A percentile compares a stretch with the other conserved stretches of the same genome.
Evolutionary conservation across 2,113 vertebrate genomes (phyloP).

Genomic region (Cyanocitta stelleri): DNA sequence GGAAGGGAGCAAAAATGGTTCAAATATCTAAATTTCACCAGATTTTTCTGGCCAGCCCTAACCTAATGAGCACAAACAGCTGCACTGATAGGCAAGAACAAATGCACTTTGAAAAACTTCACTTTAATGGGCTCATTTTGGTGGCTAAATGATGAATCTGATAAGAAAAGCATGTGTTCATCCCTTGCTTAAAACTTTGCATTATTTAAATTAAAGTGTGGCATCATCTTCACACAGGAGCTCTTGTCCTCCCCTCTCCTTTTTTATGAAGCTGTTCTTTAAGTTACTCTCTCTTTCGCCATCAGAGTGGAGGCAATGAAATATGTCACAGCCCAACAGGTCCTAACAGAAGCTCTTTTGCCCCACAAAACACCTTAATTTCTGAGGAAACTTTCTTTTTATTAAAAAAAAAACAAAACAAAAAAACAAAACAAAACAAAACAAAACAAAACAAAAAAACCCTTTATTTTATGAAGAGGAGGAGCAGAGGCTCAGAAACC

Average conservation of each 20-base stretch:
- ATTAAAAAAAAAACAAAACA: not conserved
- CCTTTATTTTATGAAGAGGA: not conserved
- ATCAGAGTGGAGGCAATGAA: not conserved
- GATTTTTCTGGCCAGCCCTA: not conserved
- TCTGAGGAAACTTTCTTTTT: not conserved
- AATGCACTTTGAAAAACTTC: not conserved
- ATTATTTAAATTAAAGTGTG: not conserved
- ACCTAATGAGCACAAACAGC: not conserved
- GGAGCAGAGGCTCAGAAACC: not conserved
- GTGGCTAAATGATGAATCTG: not conserved
- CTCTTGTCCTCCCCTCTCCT: not conserved
- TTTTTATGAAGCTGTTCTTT: not conserved
- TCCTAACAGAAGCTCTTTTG: not conserved
- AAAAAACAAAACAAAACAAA: not conserved
- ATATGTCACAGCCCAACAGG: not conserved
- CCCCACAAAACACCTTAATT: not conserved
- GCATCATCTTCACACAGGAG: not conserved
- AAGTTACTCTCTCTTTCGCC: not conserved
- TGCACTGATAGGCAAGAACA: not conserved
- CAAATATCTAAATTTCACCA: not conserved
- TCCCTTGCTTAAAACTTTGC: not conserved
- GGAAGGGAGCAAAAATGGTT: not conserved
- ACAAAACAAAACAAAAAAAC: not conserved
- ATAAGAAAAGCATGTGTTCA: not conserved
- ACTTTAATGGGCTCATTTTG: not conserved